These are phyloP conservation scores for Cephalopterus ornatus DNA, from an alignment of 2,113 vertebrate genomes.

Conservation along the genomic window DNA sequence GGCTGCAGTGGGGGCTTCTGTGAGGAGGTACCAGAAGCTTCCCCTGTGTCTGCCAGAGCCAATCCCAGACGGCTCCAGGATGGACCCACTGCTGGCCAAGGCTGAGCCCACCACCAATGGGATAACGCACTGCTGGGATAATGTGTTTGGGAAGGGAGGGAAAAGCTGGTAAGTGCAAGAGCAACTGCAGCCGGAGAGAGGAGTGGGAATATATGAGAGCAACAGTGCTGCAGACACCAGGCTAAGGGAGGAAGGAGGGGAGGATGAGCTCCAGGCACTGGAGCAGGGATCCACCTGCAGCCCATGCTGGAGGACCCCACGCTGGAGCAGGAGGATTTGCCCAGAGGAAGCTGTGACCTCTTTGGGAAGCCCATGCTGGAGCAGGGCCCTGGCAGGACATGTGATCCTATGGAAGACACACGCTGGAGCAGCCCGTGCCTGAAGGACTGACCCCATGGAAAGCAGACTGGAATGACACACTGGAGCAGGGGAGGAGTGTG, in stretches of 20 bases:
- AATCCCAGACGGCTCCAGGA: rapidly evolving
- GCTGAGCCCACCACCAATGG: background rate
- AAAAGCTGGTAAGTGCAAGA: background rate
- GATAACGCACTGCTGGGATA: background rate
- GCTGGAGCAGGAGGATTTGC: background rate
- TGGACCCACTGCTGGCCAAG: rapidly evolving
- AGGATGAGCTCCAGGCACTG: rapidly evolving
- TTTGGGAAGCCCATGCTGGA: rapidly evolving
- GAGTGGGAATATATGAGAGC: background rate
- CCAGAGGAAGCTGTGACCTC: background rate
- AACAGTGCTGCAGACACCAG: background rate
- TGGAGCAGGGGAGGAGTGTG: background rate
- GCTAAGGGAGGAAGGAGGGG: background rate
- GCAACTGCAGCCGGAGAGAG: background rate
- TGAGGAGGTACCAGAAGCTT: background rate
- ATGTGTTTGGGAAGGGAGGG: rapidly evolving
- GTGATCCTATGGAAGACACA: rapidly evolving
- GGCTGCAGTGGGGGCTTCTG: background rate
- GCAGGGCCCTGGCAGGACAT: background rate
- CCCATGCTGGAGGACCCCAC: rapidly evolving
- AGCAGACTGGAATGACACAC: background rate
- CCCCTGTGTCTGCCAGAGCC: rapidly evolving
- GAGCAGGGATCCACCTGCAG: background rate
- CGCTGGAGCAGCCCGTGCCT: background rate
- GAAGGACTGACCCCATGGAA: background rate